These are phyloP conservation scores for Panthera tigris DNA, from an alignment of 2,113 vertebrate species.

Conservation along the genomic window DNA sequence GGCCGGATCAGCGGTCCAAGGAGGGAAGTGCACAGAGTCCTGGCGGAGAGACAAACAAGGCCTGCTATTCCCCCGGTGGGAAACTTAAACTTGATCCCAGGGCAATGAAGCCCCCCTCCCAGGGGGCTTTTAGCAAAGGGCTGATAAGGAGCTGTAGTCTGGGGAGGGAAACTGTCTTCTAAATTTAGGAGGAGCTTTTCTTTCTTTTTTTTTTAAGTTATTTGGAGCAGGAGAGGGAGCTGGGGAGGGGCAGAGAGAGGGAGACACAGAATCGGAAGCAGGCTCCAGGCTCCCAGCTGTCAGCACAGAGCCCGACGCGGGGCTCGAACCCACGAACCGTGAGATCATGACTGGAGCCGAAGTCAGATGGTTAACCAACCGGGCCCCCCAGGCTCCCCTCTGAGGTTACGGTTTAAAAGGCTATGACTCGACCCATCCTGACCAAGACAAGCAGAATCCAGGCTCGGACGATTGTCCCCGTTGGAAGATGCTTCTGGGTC, in stretches of 20 bases:
- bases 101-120: no score
- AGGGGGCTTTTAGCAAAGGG: neutral
- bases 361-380: no score
- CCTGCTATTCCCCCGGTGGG: neutral
- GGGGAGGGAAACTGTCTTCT: neutral
- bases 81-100: neutral
- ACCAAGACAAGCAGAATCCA: neutral
- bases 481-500: neutral
- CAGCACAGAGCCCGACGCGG: no score
- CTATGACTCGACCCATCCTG: neutral
- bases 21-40: neutral
- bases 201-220: no score
- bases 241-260: no score
- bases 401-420: neutral
- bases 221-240: no score
- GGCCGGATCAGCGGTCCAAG: rapidly evolving
- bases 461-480: rapidly evolving
- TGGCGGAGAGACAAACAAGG: neutral
- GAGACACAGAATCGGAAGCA: no score
- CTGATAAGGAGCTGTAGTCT: no score
- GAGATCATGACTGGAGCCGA: no score
- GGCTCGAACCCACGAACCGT: no score
- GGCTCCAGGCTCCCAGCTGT: no score
- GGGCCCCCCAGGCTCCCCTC: no score
- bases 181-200: neutral